Evolutionary conservation across 2,113 vertebrate species (phyloP).

Genomic region (Rostratula benghalensis): DNA sequence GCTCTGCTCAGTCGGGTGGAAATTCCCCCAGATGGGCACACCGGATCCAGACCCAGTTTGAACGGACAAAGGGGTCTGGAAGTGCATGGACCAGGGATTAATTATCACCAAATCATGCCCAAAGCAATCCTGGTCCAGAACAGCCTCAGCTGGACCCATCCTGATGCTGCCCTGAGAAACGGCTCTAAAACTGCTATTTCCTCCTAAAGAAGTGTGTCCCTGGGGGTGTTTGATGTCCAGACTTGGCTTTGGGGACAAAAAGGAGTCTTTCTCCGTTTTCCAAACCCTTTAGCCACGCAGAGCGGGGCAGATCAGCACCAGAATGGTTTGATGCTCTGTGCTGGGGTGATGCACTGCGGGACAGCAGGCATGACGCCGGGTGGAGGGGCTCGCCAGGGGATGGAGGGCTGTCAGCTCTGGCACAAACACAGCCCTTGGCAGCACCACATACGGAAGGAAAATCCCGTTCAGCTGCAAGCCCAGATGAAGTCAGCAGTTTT

Average conservation of each 20-base stretch:
- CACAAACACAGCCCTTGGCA: neutral
- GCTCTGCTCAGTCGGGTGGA: neutral
- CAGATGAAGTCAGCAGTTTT: neutral
- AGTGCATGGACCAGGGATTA: neutral
- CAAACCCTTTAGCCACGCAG: neutral
- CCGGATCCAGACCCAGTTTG: neutral
- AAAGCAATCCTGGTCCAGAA: neutral
- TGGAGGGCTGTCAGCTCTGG: neutral
- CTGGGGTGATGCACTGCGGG: neutral
- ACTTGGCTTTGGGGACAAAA: neutral
- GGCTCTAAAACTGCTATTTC: neutral
- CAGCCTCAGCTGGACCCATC: neutral
- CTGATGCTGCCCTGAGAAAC: neutral
- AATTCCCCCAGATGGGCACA: neutral
- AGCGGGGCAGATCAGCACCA: neutral
- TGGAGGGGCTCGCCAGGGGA: neutral
- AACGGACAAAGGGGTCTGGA: neutral
- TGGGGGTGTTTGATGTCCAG: neutral
- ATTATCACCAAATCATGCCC: neutral
- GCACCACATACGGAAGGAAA: neutral
- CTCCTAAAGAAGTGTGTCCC: neutral
- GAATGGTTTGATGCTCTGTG: neutral
- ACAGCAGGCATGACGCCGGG: fast-evolving
- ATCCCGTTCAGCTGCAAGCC: neutral
- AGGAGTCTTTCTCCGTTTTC: neutral